Conservation (phyloP, 2,797 vertebrate species). For the Sebastes trivittatus region DNA sequence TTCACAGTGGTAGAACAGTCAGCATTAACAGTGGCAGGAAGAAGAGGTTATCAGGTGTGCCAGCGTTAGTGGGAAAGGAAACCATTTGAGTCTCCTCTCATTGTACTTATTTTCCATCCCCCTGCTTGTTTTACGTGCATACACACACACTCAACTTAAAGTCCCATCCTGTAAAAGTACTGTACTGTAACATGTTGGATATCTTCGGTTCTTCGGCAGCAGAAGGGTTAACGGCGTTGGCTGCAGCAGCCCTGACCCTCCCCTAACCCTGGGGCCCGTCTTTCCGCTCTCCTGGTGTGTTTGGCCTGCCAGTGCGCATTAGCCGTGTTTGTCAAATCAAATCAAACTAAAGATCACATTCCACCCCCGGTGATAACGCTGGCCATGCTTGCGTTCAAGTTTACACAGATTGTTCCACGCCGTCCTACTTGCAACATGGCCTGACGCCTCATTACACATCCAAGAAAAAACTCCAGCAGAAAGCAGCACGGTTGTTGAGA, state of each 20-base stretch:
- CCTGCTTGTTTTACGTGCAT: background rate
- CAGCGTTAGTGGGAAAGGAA: conserved; percentile 32
- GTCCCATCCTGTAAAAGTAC: conserved; percentile 4
- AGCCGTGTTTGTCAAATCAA: conserved; percentile 67
- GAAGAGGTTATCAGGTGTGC: conserved; percentile 42
- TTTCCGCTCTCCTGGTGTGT: conserved; percentile 66
- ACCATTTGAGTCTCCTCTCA: conserved; percentile 22
- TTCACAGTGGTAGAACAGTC: background rate
- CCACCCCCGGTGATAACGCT: conserved; percentile 47
- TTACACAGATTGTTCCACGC: conserved; percentile 12
- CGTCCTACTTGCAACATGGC: background rate
- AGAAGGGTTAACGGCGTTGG: conserved; percentile 56
- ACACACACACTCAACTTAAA: background rate
- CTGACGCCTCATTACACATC: background rate
- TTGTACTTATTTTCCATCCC: background rate
- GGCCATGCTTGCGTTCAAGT: conserved; percentile 42
- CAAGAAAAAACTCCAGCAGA: background rate
- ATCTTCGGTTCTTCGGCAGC: conserved; percentile 14
- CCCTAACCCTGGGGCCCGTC: conserved; percentile 55
- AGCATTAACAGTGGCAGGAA: conserved; percentile 50
- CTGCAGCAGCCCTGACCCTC: conserved; percentile 49
- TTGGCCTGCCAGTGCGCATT: conserved; percentile 69
- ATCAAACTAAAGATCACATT: conserved; percentile 71
- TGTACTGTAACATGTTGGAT: background rate
- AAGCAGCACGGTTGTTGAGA: background rate